Conservation (phyloP, 2,888 invertebrate genomes). For the Ennomos fuscantarius region DNA sequence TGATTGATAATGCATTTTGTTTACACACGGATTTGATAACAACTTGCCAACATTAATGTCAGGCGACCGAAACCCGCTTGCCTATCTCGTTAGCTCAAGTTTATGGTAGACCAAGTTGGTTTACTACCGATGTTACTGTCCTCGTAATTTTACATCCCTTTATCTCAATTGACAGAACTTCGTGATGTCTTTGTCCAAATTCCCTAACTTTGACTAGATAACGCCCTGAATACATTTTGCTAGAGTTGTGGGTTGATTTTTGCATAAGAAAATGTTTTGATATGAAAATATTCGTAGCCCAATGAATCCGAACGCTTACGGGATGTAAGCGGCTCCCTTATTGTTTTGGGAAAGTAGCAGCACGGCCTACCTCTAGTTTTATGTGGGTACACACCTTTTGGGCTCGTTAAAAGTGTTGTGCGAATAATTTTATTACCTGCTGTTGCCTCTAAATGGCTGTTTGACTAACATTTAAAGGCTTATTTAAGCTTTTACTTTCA, state of each 20-base stretch:
- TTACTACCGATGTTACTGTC: conserved; percentile 69
- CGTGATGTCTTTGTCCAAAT: conserved; percentile 69
- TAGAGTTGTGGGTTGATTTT: conserved; percentile 46
- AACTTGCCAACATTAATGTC: conserved; percentile 37
- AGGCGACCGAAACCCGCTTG: conserved; percentile 36
- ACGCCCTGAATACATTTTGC: conserved; percentile 55
- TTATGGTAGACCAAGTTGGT: conserved; percentile 62
- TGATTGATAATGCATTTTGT: neutral
- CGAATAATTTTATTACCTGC: conserved; percentile 28
- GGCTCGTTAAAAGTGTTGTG: conserved; percentile 40
- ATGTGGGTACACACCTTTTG: conserved; percentile 35
- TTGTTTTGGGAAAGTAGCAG: conserved; percentile 38
- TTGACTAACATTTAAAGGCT: conserved; percentile 24
- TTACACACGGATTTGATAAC: conserved; percentile 21
- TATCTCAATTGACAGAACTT: conserved; percentile 77
- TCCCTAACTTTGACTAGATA: conserved; percentile 59
- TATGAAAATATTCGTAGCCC: conserved; percentile 36
- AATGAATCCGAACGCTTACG: conserved; percentile 38
- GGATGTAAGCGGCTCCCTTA: conserved; percentile 38
- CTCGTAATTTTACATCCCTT: conserved; percentile 78
- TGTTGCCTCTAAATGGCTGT: conserved; percentile 18
- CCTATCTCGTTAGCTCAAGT: conserved; percentile 56
- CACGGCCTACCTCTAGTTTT: conserved; percentile 34
- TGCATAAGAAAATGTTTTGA: conserved; percentile 43
- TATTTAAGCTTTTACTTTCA: conserved; percentile 20